A percentile compares a stretch with the other conserved stretches of the same genome.
Conservation (phyloP, 2,113 vertebrate genomes). For the Synchiropus splendidus region DNA sequence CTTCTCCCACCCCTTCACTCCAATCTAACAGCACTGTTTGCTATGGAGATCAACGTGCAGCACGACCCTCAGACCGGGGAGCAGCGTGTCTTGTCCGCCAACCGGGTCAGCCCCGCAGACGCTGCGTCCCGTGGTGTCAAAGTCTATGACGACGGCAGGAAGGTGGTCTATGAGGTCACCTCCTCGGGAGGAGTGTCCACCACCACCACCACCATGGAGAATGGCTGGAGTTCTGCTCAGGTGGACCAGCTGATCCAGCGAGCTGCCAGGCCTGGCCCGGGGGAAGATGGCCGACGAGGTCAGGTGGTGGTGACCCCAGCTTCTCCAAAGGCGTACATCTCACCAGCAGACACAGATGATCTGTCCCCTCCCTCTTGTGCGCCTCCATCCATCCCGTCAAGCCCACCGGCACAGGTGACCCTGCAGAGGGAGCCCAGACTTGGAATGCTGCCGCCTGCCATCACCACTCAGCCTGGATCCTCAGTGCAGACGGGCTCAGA, state of each 20-base stretch:
- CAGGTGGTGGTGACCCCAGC: constrained; percentile 65
- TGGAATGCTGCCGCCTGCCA: constrained; percentile 52
- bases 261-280: constrained; percentile 71
- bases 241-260: constrained; percentile 87
- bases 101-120: constrained; percentile 76
- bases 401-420: constrained; percentile 69
- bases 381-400: constrained; percentile 53
- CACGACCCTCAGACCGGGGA: constrained; percentile 90
- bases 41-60: constrained; percentile 98
- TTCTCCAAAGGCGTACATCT: constrained; percentile 19
- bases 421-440: constrained; percentile 71
- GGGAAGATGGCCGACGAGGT: constrained; percentile 56
- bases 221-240: constrained; percentile 85
- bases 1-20: constrained; percentile 21
- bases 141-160: constrained; percentile 90
- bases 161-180: constrained; percentile 88
- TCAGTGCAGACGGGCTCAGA: constrained; percentile 13
- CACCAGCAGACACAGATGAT: constrained; percentile 37
- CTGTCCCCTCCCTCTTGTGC: constrained; percentile 61
- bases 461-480: constrained; percentile 43
- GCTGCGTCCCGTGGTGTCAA: constrained; percentile 85
- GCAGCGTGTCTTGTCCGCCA: constrained; percentile 88
- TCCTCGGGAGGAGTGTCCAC: constrained; percentile 78
- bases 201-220: constrained; percentile 67
- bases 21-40: constrained; percentile 85